phyloP scores from a whole-genome alignment of 2,888 invertebrate species.

The Oegoconia quadripuncta region DNA sequence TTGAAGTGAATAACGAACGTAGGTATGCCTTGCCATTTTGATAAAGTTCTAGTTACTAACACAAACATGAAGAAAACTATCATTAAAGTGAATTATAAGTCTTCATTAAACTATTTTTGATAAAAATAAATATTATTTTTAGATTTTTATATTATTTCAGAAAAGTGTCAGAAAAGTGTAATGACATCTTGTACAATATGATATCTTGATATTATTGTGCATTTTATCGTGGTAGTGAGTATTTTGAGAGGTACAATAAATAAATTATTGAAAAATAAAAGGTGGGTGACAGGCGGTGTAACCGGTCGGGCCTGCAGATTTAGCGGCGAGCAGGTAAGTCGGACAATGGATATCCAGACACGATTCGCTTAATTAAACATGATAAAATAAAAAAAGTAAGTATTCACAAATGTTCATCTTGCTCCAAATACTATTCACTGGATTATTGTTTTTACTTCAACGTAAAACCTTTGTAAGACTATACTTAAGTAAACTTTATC shows the following conservation, averaged over 20 bases:
- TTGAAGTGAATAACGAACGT: neutral
- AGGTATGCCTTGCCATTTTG: too few species aligned
- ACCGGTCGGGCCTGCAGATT: constrained; percentile 61
- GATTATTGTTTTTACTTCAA: constrained; percentile 16
- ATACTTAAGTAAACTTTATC: too few species aligned
- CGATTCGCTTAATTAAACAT: constrained; percentile 71
- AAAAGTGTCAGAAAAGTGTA: too few species aligned
- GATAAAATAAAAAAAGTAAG: constrained; percentile 54
- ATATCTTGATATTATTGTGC: constrained; percentile 33
- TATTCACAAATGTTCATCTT: constrained; percentile 14
- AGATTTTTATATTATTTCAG: too few species aligned
- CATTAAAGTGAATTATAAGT: too few species aligned
- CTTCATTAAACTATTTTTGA: too few species aligned
- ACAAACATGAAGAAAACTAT: too few species aligned
- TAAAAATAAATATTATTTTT: too few species aligned
- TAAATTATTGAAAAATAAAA: constrained; percentile 63
- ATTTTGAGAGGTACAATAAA: constrained; percentile 53
- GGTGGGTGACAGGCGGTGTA: constrained; percentile 48
- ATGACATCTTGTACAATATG: too few species aligned
- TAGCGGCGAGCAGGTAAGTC: constrained; percentile 65
- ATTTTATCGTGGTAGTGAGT: constrained; percentile 47
- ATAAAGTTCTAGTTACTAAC: too few species aligned
- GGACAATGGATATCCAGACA: constrained; percentile 67
- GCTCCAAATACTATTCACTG: constrained; percentile 14
- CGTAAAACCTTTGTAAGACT: neutral